These are phyloP conservation scores for Ennomos quercinarius DNA, from an alignment of 2,888 invertebrate genomes.

Conservation along the genomic window DNA sequence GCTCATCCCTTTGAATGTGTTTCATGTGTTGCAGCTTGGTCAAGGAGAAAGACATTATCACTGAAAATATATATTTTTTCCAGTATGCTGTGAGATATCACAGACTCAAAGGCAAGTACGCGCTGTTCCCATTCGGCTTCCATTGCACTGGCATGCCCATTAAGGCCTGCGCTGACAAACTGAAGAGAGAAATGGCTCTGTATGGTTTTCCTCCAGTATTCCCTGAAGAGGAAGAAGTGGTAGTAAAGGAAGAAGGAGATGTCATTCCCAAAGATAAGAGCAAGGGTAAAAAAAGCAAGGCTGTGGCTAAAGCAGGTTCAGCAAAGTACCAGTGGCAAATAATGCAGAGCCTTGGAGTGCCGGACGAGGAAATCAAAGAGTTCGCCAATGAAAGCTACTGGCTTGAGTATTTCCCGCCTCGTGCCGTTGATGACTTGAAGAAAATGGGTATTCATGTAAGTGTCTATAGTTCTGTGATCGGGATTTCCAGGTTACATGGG, in stretches of 20 bases:
- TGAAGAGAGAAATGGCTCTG: conserved; percentile 95
- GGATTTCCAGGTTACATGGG: too few species aligned
- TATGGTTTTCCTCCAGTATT: conserved; percentile 97
- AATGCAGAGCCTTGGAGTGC: conserved; percentile 96
- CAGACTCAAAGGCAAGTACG: conserved; percentile 95
- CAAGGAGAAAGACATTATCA: too few species aligned
- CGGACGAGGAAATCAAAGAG: conserved; percentile 95
- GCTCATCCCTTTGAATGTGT: too few species aligned
- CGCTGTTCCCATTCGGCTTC: conserved; percentile 98
- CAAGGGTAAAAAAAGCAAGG: conserved; percentile 98
- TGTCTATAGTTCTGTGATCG: too few species aligned
- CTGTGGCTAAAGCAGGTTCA: conserved; percentile 94
- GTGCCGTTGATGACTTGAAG: conserved; percentile 94
- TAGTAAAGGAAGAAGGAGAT: conserved; percentile 82
- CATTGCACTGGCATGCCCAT: conserved; percentile 99
- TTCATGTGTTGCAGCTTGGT: too few species aligned
- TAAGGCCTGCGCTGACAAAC: conserved; percentile 99
- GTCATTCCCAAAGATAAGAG: conserved; percentile 87
- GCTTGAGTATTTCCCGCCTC: conserved; percentile 98
- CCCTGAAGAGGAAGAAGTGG: conserved; percentile 86
- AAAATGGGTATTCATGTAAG: conserved; percentile 95
- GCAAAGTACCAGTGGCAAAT: conserved; percentile 99
- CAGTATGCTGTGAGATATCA: conserved; percentile 97
- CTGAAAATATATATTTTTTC: conserved; percentile 8
- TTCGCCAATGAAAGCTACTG: conserved; percentile 97